Evolutionary conservation across 2,113 vertebrate species (phyloP).

Genomic region (Phrynosoma platyrhinos): DNA sequence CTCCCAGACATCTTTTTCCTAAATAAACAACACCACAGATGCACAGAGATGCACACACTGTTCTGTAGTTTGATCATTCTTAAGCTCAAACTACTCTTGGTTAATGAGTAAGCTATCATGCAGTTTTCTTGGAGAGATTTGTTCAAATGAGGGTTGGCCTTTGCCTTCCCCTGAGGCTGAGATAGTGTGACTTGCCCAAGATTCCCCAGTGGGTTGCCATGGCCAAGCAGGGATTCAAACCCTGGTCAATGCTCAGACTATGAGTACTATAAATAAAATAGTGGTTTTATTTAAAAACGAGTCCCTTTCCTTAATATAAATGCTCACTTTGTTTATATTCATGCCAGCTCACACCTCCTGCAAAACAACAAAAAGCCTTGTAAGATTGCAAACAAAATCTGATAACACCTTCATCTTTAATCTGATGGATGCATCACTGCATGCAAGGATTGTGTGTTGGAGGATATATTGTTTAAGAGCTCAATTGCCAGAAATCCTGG

Average conservation of each 20-base stretch:
- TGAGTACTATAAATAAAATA: neutral
- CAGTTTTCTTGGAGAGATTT: no score
- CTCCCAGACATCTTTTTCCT: no score
- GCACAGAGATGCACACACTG: neutral
- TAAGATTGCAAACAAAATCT: conserved; percentile 26
- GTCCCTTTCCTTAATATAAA: conserved; percentile 25
- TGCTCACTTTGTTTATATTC: conserved; percentile 19
- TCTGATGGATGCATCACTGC: conserved; percentile 30
- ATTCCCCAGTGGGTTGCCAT: no score
- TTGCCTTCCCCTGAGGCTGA: no score
- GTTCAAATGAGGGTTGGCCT: no score
- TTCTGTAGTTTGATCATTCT: neutral
- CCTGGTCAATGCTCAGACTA: no score
- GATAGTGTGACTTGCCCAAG: no score
- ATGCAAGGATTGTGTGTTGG: conserved; percentile 52
- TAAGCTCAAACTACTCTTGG: neutral
- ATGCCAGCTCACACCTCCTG: conserved; percentile 15
- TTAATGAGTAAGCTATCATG: neutral
- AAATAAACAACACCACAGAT: neutral
- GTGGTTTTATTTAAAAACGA: neutral
- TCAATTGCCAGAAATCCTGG: conserved; percentile 48
- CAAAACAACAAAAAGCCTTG: no score
- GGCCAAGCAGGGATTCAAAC: no score
- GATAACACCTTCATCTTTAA: conserved; percentile 45
- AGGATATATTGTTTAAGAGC: conserved; percentile 50